A percentile compares a stretch with the other conserved stretches of the same genome.
These are phyloP conservation scores for Psylliodes chrysocephalus DNA, from an alignment of 2,888 invertebrate genomes.

Conservation along the genomic window DNA sequence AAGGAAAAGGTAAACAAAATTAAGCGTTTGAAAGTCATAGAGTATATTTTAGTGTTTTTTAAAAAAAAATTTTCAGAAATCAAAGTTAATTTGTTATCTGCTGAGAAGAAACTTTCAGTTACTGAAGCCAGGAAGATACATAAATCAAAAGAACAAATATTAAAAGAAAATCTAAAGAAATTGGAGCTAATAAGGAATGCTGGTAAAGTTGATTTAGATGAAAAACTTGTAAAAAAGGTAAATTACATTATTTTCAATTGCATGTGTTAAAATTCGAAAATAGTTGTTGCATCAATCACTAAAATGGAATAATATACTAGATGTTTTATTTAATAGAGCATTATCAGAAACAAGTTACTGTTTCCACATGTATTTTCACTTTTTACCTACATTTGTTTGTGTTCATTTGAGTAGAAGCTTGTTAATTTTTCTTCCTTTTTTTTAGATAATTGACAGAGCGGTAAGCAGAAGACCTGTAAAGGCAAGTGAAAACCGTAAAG, in stretches of 20 bases:
- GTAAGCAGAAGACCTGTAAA: conserved; percentile 65
- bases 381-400: no score
- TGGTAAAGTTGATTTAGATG: conserved; percentile 55
- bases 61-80: conserved; percentile 45
- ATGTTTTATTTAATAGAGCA: no score
- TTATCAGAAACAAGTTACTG: no score
- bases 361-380: no score
- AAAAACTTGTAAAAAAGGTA: conserved; percentile 52
- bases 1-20: conserved; percentile 45
- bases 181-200: conserved; percentile 55
- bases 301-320: no score
- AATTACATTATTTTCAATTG: no score
- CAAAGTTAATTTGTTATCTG: conserved; percentile 52
- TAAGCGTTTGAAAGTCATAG: no score
- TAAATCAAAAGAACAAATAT: conserved; percentile 56
- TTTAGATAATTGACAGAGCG: conserved; percentile 70
- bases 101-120: conserved; percentile 56
- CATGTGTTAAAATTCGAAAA: background rate
- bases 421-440: no score
- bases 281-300: no score
- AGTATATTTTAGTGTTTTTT: no score
- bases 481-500: conserved; percentile 61
- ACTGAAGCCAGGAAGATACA: conserved; percentile 54
- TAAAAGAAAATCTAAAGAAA: conserved; percentile 58
- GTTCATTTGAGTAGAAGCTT: no score